Evolutionary conservation across 1,140 invertebrate genomes (phyloP), one percentile per base, ranked within the genome.

Genomic region (Drosophila watanabei): DNA sequence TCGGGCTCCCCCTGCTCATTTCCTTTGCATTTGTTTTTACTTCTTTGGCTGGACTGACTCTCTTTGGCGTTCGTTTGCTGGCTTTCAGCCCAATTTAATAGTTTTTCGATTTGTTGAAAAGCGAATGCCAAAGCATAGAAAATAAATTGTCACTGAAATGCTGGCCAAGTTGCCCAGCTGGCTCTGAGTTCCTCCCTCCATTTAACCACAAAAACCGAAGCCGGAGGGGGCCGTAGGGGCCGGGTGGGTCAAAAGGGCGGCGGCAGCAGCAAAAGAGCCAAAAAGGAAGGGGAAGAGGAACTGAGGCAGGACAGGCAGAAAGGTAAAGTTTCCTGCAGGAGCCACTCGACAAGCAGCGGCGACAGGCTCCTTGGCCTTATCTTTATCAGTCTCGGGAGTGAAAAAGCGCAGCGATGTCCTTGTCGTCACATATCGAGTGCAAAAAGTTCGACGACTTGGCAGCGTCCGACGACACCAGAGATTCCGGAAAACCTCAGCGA

Each of bases 101-200:
- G 86, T 89, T 89, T 89, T 89, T 90, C 87, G 87, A 89, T 89
- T 89, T 90, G 86, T 86, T 86, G 87, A 89, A 89, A 79, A 82
- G 71, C 86, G 89, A 89, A 86, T 73, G 66, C 82, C 86, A 86
- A 86, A 82, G 86, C 86, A 85, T 75, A 75, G 85, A 86, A 89
- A 90, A 89, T 89, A 89, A 89, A 89, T 89, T 89, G 86, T 89
- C 86, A 89, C 86, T 82, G 70, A 91, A 90, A 90, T 82, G 63
- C 72, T 68, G 68, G 84, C 77, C 79, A 90, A 86, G 56, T 88
- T 77, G 71, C 59, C 65, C 63, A 51, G 75, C 73, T 57, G 35
- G 63, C 52, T 43, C 39, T 71, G 9, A 33, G 48, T 37, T 59
- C 35, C 41, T 43, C 32, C 35, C 33, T 16, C 24, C 14, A 61